Evolutionary conservation across 2,113 vertebrate species (phyloP).

Genomic region (Cebus imitator): DNA sequence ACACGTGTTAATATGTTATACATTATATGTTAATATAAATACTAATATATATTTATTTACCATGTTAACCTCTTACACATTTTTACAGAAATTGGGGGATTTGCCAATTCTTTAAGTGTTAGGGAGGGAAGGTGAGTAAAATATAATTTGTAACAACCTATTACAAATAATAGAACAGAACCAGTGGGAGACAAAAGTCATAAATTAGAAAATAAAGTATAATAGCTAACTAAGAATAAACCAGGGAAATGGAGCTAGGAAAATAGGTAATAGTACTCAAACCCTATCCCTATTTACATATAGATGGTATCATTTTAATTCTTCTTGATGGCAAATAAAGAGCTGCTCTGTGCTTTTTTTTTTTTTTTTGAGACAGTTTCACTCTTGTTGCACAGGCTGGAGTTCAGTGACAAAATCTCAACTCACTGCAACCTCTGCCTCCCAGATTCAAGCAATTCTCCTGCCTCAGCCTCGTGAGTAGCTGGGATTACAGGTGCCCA

Average conservation of each 20-base stretch:
- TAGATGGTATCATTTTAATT: background rate
- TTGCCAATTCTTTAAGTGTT: background rate
- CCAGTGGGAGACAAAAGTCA: background rate
- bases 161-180: background rate
- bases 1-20: background rate
- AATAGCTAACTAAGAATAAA: background rate
- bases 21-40: background rate
- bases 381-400: too few relatives aligned
- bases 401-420: too few relatives aligned
- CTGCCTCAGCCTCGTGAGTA: too few relatives aligned
- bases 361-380: too few relatives aligned
- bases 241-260: background rate
- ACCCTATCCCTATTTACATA: background rate
- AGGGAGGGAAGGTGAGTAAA: background rate
- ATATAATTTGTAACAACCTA: background rate
- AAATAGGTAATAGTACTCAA: background rate
- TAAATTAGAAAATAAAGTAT: background rate
- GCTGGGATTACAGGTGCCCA: too few relatives aligned
- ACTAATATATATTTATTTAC: background rate
- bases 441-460: too few relatives aligned
- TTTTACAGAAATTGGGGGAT: background rate
- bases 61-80: background rate
- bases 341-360: background rate
- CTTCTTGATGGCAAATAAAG: background rate
- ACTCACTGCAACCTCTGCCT: too few relatives aligned